These are phyloP conservation scores for Micromesistius poutassou DNA, from an alignment of 2,797 vertebrate species.

Conservation along the genomic window DNA sequence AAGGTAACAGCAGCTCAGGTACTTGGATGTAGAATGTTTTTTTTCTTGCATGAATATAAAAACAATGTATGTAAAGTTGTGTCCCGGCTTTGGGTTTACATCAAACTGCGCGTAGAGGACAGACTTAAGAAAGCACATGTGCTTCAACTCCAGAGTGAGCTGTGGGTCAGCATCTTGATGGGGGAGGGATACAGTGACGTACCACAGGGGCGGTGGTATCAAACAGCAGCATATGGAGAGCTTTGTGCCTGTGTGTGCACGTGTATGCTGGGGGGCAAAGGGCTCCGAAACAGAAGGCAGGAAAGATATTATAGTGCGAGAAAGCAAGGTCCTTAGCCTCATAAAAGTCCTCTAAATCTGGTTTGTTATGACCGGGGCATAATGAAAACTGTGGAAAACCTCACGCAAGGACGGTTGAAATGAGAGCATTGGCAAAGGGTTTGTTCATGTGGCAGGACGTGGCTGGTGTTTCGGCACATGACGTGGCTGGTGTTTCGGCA, in stretches of 20 bases:
- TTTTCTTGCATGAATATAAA: neutral
- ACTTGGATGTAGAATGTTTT: neutral
- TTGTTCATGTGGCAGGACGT: neutral
- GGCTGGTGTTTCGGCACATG: conserved; percentile 11
- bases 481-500: too few species aligned
- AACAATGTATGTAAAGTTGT: neutral
- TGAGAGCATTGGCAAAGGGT: neutral
- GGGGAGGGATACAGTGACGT: neutral
- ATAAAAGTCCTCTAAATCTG: neutral
- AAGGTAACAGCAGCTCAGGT: neutral
- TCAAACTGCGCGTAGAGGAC: neutral
- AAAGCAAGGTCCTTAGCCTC: neutral
- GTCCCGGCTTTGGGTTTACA: neutral
- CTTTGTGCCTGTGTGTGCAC: neutral
- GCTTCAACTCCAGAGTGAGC: neutral
- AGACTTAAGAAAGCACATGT: neutral
- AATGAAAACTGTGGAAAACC: neutral
- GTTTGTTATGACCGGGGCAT: neutral
- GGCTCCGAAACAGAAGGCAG: neutral
- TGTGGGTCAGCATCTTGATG: conserved; percentile 2
- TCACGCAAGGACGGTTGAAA: neutral
- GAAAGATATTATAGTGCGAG: neutral
- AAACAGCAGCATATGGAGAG: neutral
- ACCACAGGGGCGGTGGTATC: neutral
- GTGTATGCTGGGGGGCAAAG: too few species aligned